A percentile compares a stretch with the other conserved stretches of the same genome.
Conservation (phyloP, 2,113 vertebrate genomes). For the Callorhinus ursinus region DNA sequence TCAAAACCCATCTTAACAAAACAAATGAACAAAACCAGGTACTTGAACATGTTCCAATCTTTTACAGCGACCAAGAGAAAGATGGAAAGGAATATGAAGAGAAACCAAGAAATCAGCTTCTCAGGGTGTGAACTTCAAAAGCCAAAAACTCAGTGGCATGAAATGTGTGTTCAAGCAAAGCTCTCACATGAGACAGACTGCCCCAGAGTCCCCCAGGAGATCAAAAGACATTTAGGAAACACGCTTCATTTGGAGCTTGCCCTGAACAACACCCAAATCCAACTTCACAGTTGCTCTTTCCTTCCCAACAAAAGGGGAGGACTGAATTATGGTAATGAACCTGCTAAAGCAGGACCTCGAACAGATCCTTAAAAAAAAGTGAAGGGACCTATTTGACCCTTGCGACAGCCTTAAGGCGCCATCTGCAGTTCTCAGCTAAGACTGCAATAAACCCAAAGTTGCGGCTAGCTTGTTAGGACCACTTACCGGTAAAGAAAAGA, state of each 20-base stretch:
- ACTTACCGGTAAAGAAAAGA: not conserved
- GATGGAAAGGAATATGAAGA: not conserved
- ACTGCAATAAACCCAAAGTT: not conserved
- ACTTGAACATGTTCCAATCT: not conserved
- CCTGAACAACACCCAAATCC: not conserved
- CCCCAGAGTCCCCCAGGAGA: not conserved
- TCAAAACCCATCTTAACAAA: slow-evolving; percentile 31
- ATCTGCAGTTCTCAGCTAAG: slow-evolving; percentile 63
- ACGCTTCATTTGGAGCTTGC: not conserved
- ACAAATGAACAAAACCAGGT: not conserved
- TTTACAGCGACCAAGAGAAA: not conserved
- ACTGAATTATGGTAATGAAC: slow-evolving; percentile 1
- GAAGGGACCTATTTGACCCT: slow-evolving; percentile 27
- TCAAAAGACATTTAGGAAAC: slow-evolving; percentile 20
- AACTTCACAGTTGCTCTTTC: not conserved
- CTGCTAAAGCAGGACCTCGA: not conserved
- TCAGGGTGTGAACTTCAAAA: not conserved
- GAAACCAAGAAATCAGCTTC: slow-evolving; percentile 8
- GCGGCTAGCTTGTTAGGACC: not conserved
- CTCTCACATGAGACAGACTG: not conserved
- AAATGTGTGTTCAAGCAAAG: not conserved
- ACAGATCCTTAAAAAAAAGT: not conserved
- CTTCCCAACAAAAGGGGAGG: not conserved
- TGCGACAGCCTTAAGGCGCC: slow-evolving; percentile 60
- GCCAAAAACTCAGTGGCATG: not conserved